A percentile compares a stretch with the other conserved stretches of the same genome.
phyloP scores from a whole-genome alignment of 2,113 vertebrate species.

The Cavia aperea region DNA sequence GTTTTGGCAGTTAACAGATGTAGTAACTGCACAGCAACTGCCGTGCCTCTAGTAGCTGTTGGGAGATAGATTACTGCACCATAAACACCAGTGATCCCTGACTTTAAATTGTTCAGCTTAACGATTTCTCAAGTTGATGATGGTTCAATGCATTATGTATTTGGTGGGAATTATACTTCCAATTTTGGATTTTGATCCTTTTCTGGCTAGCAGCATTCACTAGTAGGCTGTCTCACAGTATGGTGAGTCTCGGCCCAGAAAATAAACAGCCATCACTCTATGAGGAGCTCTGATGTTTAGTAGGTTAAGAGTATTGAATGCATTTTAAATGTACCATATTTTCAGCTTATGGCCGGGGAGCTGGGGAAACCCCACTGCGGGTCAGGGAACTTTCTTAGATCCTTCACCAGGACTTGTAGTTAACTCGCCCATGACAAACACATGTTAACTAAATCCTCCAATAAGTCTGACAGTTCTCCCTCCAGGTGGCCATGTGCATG shows the following conservation, averaged over 20 bases:
- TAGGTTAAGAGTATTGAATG: not conserved
- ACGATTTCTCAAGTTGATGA: not conserved
- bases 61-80: not conserved
- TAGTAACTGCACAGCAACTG: not conserved
- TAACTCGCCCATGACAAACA: not conserved
- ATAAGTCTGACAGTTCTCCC: not conserved
- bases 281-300: not conserved
- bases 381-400: not conserved
- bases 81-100: not conserved
- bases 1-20: not conserved
- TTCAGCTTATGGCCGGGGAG: not conserved
- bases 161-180: not conserved
- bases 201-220: not conserved
- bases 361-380: not conserved
- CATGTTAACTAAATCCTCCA: not conserved
- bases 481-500: not conserved
- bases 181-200: not conserved
- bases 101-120: not conserved
- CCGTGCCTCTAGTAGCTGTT: not conserved
- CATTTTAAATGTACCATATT: not conserved
- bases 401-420: not conserved
- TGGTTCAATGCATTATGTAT: not conserved
- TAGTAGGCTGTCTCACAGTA: not conserved
- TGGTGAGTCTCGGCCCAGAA: not conserved
- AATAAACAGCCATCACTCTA: not conserved